Evolutionary conservation across 2,888 invertebrate genomes (phyloP).

Genomic region (Drosophila acutilabella): DNA sequence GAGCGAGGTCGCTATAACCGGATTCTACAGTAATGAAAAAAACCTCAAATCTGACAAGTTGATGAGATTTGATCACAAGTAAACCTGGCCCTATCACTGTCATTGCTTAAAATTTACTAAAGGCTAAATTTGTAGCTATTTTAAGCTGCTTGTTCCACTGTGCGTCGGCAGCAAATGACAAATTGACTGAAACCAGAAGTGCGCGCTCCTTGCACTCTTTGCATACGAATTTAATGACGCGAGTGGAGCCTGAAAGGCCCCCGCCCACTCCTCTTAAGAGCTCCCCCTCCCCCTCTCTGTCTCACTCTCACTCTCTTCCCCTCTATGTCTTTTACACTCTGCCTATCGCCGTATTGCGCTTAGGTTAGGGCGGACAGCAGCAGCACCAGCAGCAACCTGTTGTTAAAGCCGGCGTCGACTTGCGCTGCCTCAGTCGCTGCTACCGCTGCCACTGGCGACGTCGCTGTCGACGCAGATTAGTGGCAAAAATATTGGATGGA

Average conservation of each 20-base stretch:
- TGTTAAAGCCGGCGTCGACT: constrained; percentile 34
- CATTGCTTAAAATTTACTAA: too few relatives aligned
- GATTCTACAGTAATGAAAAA: too few relatives aligned
- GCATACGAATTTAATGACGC: constrained; percentile 40
- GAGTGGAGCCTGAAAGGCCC: constrained; percentile 27
- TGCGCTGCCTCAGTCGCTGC: constrained; percentile 34
- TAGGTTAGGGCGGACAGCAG: constrained; percentile 40
- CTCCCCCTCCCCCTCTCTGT: neutral
- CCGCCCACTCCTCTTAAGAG: too few relatives aligned
- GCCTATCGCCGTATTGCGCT: constrained; percentile 1
- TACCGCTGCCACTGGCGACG: constrained; percentile 33
- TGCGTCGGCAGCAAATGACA: constrained; percentile 58
- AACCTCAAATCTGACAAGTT: too few relatives aligned
- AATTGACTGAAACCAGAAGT: constrained; percentile 76
- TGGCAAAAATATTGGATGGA: constrained; percentile 64
- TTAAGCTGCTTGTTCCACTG: neutral
- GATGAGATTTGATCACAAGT: too few relatives aligned
- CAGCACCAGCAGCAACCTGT: constrained; percentile 44
- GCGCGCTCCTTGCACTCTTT: constrained; percentile 64
- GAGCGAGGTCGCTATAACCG: too few relatives aligned
- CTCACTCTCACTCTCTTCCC: neutral
- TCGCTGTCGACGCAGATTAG: constrained; percentile 19
- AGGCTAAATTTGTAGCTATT: too few relatives aligned
- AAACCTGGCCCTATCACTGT: too few relatives aligned
- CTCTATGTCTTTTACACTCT: neutral